These are phyloP conservation scores for Salarias fasciatus DNA, from an alignment of 2,797 vertebrate genomes.

Conservation along the genomic window DNA sequence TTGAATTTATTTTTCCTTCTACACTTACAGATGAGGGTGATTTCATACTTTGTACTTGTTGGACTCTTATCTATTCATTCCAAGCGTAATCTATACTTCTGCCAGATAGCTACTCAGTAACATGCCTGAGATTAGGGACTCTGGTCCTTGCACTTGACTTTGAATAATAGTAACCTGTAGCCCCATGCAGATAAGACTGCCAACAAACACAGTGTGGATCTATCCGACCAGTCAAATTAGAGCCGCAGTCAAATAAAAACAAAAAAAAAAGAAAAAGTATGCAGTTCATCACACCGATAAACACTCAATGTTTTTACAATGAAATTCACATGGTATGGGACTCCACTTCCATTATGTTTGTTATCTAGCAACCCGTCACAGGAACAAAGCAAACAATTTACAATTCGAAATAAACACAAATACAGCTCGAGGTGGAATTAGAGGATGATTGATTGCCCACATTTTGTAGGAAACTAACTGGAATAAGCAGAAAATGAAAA, in stretches of 20 bases:
- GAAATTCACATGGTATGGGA: neutral
- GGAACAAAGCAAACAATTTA: neutral
- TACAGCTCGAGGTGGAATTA: neutral
- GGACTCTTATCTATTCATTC: slow-evolving; percentile 23
- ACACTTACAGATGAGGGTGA: neutral
- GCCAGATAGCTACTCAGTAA: slow-evolving; percentile 43
- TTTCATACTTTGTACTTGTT: slow-evolving; percentile 1
- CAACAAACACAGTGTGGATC: slow-evolving; percentile 55
- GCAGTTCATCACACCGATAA: slow-evolving; percentile 33
- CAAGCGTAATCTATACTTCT: slow-evolving; percentile 40
- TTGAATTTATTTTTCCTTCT: neutral
- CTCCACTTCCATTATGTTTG: neutral
- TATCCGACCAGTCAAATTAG: slow-evolving; percentile 65
- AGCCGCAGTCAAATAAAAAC: slow-evolving; percentile 57
- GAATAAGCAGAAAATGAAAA: too few relatives aligned
- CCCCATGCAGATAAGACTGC: slow-evolving; percentile 60
- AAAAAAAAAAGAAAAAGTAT: slow-evolving; percentile 20
- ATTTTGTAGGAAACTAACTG: too few relatives aligned
- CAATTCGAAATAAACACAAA: neutral
- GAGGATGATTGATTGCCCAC: too few relatives aligned
- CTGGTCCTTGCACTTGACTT: slow-evolving; percentile 53
- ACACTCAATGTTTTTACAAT: slow-evolving; percentile 35
- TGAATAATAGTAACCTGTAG: slow-evolving; percentile 64
- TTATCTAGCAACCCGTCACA: neutral
- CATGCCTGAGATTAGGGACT: slow-evolving; percentile 29